Percentiles rank a stretch among this genome's conserved stretches.
Evolutionary conservation across 2,113 vertebrate genomes (phyloP).

Genomic region (Xiphophorus couchianus): DNA sequence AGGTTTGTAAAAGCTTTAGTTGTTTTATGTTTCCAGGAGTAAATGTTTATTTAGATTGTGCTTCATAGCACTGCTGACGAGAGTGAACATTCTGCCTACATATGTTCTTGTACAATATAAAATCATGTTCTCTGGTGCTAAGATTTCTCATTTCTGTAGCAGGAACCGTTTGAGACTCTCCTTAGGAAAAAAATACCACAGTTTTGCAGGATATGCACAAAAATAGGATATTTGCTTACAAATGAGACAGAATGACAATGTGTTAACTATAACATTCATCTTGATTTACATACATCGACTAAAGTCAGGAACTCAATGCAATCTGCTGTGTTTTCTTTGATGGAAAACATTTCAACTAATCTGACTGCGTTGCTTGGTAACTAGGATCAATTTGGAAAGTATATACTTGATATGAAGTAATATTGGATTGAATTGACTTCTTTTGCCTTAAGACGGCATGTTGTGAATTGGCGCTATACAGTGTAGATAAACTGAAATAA

Average conservation of each 20-base stretch:
- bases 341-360: not conserved
- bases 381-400: not conserved
- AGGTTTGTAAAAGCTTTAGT: slow-evolving; percentile 15
- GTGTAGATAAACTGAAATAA: no score
- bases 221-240: not conserved
- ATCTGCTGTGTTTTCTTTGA: not conserved
- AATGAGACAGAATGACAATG: not conserved
- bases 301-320: not conserved
- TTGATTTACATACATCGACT: not conserved
- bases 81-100: slow-evolving; percentile 3
- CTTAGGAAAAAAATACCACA: not conserved
- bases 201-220: not conserved
- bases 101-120: not conserved
- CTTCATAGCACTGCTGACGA: not conserved
- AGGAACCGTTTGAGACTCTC: not conserved
- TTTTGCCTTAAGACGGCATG: no score
- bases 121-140: not conserved
- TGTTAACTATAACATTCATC: not conserved
- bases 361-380: not conserved
- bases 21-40: slow-evolving; percentile 1
- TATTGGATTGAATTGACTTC: not conserved
- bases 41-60: not conserved
- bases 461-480: no score
- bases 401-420: not conserved
- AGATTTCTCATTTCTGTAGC: not conserved